A percentile compares a stretch with the other conserved stretches of the same genome.
Conservation (phyloP, 64 coral and sea anemone species). For the Exaiptasia diaphana region DNA sequence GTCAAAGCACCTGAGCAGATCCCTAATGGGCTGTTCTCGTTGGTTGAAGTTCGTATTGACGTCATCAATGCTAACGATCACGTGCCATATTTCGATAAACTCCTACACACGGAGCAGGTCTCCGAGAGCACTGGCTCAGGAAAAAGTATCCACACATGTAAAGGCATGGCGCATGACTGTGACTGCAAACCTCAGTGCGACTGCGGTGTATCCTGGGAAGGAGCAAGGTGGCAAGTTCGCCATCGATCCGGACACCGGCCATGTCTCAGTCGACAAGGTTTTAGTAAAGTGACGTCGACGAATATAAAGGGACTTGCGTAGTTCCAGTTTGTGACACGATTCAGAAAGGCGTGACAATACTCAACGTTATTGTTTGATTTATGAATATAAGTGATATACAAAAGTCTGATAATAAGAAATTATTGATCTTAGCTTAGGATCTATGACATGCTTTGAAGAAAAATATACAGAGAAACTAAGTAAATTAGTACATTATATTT, state of each 20-base stretch:
- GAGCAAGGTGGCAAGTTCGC: conserved; percentile 21
- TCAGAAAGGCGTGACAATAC: no score
- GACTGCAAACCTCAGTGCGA: conserved; percentile 36
- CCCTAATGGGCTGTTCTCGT: conserved; percentile 19
- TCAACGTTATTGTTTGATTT: no score
- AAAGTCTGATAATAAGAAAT: no score
- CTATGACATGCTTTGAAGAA: no score
- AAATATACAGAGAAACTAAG: no score
- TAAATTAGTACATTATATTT: no score
- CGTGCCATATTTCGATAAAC: neutral
- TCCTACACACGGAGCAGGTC: neutral
- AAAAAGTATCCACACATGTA: neutral
- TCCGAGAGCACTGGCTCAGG: conserved; percentile 23
- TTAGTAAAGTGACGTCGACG: no score
- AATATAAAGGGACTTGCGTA: no score
- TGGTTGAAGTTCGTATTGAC: conserved; percentile 43
- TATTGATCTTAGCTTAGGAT: no score
- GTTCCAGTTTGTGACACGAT: no score
- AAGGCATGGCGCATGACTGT: conserved; percentile 42
- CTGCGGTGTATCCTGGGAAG: conserved; percentile 5
- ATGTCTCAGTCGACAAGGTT: conserved; percentile 38
- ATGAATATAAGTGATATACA: no score
- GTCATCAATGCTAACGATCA: conserved; percentile 56
- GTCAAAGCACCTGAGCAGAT: conserved; percentile 54
- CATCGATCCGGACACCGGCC: conserved; percentile 46